phyloP scores from a whole-genome alignment of 1,140 invertebrate species.

The Micrasema longulum region DNA sequence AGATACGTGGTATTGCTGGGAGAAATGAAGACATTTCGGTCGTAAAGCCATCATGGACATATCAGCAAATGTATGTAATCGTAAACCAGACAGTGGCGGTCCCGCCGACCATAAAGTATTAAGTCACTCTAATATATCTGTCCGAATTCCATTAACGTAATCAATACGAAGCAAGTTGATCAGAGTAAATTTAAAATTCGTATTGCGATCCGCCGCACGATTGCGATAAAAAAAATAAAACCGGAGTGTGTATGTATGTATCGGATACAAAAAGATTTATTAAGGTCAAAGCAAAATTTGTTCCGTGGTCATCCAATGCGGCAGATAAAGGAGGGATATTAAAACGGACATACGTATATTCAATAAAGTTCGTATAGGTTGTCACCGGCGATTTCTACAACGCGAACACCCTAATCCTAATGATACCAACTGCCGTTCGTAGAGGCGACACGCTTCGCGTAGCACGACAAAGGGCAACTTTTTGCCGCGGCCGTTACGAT shows the following conservation, averaged over 20 bases:
- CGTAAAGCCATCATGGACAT: background rate
- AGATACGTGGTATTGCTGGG: too few species aligned
- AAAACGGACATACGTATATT: slow-evolving; percentile 8
- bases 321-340: background rate
- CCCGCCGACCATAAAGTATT: background rate
- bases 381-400: slow-evolving; percentile 5
- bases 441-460: slow-evolving; percentile 48
- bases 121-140: background rate
- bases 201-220: background rate
- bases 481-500: slow-evolving; percentile 46
- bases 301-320: slow-evolving; percentile 1
- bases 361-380: slow-evolving; percentile 5
- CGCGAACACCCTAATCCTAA: slow-evolving; percentile 22
- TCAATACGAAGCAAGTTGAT: slow-evolving; percentile 2
- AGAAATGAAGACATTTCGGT: background rate
- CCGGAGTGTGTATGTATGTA: background rate
- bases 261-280: background rate
- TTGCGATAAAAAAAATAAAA: slow-evolving; percentile 4
- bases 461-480: slow-evolving; percentile 50
- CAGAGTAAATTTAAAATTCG: background rate
- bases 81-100: background rate
- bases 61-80: background rate
- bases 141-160: slow-evolving; percentile 4
- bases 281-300: slow-evolving; percentile 1
- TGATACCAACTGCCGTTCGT: slow-evolving; percentile 47